A percentile compares a stretch with the other conserved stretches of the same genome.
Evolutionary conservation across 2,113 vertebrate species (phyloP).

Genomic region (Thalassarche chlororhynchos): DNA sequence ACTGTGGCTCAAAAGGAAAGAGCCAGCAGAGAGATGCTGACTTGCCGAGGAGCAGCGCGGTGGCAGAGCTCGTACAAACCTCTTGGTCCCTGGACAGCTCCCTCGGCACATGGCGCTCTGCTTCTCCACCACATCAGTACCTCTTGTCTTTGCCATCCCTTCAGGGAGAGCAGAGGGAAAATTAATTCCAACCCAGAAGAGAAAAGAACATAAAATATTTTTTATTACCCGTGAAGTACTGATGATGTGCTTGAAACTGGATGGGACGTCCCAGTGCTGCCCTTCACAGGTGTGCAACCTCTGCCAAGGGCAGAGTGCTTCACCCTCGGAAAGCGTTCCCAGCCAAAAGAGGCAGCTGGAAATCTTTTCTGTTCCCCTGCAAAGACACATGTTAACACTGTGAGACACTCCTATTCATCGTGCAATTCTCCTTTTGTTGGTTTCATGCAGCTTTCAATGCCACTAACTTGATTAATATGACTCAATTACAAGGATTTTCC

Average conservation of each 20-base stretch:
- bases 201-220: background rate
- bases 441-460: background rate
- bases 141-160: background rate
- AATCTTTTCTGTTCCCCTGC: background rate
- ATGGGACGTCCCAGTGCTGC: background rate
- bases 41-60: background rate
- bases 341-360: background rate
- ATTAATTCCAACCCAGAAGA: background rate
- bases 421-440: background rate
- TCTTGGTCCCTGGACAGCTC: background rate
- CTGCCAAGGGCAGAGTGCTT: background rate
- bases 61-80: background rate
- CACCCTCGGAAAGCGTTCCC: background rate
- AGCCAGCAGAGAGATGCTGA: accelerated
- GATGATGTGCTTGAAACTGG: background rate
- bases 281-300: background rate
- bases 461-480: background rate
- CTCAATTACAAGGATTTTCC: background rate
- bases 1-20: background rate
- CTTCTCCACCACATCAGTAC: background rate
- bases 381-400: background rate
- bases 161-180: background rate
- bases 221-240: background rate
- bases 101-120: no score
- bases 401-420: background rate